Base-by-base conservation (phyloP, 2,113 vertebrate species). In the Asarcornis scutulata region DNA sequence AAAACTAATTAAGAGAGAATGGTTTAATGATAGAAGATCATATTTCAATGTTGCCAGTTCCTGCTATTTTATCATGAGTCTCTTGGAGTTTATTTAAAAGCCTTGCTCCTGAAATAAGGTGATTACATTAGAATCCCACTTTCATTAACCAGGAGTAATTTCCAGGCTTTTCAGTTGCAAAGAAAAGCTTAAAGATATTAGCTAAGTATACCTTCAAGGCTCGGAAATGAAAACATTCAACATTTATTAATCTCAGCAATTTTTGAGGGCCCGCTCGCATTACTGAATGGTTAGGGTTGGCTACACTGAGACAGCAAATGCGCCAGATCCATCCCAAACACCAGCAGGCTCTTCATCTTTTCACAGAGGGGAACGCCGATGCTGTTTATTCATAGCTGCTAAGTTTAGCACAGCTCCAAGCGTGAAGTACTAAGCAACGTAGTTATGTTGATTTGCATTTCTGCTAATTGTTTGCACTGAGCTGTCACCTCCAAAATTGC, bases 61-160 rank as follows among this genome's bases (percentile, higher is more conserved):
- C 74, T 79, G 59, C 50, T 74, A 53, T 67, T 91, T 92, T 80
- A 88, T 74, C 87, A 29, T 0, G 12, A 93, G 48, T 73, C 89
- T 89, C 95, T 76, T 44, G 77, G 84, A 96, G 84, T 91, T 81
- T 91, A 93, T 93, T 87, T 93, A 89, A 91, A 95, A 95, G 84
- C 67, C 84, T 72, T 79, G 53, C 94, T 92, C 74, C 71, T 87
- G 93, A 89, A 95, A 89, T 62, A 93, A 87, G 62, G 89, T 72
- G 94, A 93, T 95, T 95, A 92, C 83, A 84, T 2, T 62, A 95
- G 74, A 62, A 78, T 78, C 48, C 78, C 66, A 56, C 91, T 31
- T 62, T 93, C 94, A 97, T 95, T 95, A 93, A 92, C 66, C 44
- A 64, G 44, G 22, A 89, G 53, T 76, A 66, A 95, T 96, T 97